Conservation (phyloP, 2,888 invertebrate species). For the Pemphredon lugubris region DNA sequence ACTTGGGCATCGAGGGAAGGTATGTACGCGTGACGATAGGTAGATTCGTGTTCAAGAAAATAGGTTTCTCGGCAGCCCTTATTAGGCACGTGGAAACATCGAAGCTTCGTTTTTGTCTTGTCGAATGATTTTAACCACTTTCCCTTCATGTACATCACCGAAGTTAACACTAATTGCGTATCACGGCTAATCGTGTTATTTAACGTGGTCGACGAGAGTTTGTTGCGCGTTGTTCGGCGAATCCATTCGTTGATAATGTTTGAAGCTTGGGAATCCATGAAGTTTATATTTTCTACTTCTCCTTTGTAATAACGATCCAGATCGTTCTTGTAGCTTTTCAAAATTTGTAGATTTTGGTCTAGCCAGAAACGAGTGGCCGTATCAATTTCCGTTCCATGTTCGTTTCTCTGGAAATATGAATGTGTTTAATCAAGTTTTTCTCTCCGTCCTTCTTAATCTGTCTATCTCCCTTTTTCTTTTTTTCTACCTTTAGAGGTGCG, state of each 20-base stretch:
- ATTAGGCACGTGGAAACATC: conserved; percentile 85
- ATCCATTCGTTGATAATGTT: conserved; percentile 85
- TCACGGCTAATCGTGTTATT: conserved; percentile 74
- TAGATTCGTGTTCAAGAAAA: conserved; percentile 87
- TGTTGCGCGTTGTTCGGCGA: conserved; percentile 82
- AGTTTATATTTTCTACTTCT: conserved; percentile 82
- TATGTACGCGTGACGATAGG: conserved; percentile 84
- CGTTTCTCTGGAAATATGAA: conserved; percentile 52
- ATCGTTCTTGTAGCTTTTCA: conserved; percentile 80
- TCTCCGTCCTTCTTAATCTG: too few relatives aligned
- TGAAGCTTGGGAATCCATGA: conserved; percentile 81
- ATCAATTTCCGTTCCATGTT: conserved; percentile 64
- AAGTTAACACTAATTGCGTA: conserved; percentile 87
- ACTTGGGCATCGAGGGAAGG: conserved; percentile 86
- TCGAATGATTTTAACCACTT: conserved; percentile 88
- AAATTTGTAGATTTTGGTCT: conserved; percentile 53
- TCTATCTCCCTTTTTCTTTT: not conserved
- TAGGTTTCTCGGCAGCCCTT: conserved; percentile 84
- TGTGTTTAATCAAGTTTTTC: not conserved
- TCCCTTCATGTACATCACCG: conserved; percentile 91
- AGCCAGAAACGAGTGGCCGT: conserved; percentile 72
- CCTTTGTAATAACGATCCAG: conserved; percentile 82
- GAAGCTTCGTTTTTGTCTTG: conserved; percentile 81
- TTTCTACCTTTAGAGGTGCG: conserved; percentile 78
- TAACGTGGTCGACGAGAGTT: conserved; percentile 76